phyloP scores from a whole-genome alignment of 2,888 invertebrate genomes.

The Escarpia spicata region DNA sequence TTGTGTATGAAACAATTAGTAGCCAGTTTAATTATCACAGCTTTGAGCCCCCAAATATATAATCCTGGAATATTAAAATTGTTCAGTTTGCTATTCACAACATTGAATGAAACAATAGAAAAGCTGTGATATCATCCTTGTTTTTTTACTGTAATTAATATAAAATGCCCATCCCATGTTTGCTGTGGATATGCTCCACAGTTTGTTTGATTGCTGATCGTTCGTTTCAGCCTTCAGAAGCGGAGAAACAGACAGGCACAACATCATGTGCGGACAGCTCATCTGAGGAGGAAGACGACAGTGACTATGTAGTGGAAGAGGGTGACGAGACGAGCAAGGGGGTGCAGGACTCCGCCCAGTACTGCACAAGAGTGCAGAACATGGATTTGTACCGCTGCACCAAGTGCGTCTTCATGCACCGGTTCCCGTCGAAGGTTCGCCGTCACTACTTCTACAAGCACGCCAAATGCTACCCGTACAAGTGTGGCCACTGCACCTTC shows the following conservation, averaged over 20 bases:
- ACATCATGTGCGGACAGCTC: not conserved
- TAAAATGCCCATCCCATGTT: not conserved
- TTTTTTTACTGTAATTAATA: not conserved
- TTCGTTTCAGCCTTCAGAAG: not conserved
- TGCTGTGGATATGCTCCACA: not conserved
- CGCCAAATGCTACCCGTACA: slow-evolving; percentile 33
- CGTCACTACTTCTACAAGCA: slow-evolving; percentile 40
- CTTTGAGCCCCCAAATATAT: not conserved
- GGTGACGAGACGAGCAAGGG: slow-evolving; percentile 19
- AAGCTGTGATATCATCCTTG: not conserved
- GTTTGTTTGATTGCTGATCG: not conserved
- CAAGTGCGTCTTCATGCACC: slow-evolving; percentile 40
- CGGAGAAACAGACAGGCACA: not conserved
- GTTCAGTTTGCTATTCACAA: not conserved
- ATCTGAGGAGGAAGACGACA: not conserved
- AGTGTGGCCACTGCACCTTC: slow-evolving; percentile 38
- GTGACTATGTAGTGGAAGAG: not conserved
- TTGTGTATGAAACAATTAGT: not conserved
- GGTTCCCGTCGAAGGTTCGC: slow-evolving; percentile 36
- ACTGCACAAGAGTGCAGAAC: slow-evolving; percentile 33
- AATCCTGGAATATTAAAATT: not conserved
- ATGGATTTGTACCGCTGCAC: slow-evolving; percentile 38
- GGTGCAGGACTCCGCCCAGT: slow-evolving; percentile 31
- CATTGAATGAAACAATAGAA: not conserved
- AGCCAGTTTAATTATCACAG: not conserved